Evolutionary conservation across 1,140 invertebrate species (phyloP).

Genomic region (Lordiphosa mommai): DNA sequence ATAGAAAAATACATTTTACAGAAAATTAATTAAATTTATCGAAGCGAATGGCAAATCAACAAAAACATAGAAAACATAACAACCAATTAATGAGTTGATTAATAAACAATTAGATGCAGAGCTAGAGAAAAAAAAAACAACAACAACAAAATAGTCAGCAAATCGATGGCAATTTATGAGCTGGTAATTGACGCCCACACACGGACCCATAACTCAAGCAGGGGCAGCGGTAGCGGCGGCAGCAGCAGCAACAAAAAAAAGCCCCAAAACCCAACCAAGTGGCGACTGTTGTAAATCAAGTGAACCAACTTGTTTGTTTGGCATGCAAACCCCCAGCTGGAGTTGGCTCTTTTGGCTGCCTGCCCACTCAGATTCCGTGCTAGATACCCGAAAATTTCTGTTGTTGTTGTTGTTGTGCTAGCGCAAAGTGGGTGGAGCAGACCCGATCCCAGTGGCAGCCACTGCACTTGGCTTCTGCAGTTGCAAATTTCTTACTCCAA

Average conservation of each 20-base stretch:
- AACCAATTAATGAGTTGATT: constrained; percentile 55
- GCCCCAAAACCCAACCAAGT: constrained; percentile 20
- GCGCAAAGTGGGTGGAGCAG: constrained; percentile 44
- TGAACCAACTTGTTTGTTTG: constrained; percentile 45
- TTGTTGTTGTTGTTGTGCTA: constrained; percentile 14
- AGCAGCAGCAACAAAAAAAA: constrained; percentile 28
- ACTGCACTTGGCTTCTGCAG: constrained; percentile 61
- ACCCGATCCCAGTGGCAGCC: constrained; percentile 45
- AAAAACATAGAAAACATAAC: constrained; percentile 17
- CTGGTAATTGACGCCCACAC: constrained; percentile 53
- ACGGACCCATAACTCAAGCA: constrained; percentile 5
- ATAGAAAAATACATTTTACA: constrained; percentile 45
- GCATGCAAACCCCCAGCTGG: constrained; percentile 40
- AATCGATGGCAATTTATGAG: constrained; percentile 47
- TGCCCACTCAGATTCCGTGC: constrained; percentile 31
- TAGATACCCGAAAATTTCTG: constrained; percentile 45
- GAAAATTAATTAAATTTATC: constrained; percentile 70
- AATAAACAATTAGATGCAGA: constrained; percentile 56
- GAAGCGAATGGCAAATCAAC: constrained; percentile 37
- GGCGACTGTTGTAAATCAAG: constrained; percentile 54
- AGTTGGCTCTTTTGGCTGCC: not conserved
- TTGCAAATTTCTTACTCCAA: constrained; percentile 52
- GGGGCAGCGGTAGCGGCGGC: not conserved
- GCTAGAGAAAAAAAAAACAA: not conserved
- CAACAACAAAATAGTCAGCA: constrained; percentile 24